phyloP scores from a whole-genome alignment of 2,113 vertebrate genomes.

The Lathamus discolor region DNA sequence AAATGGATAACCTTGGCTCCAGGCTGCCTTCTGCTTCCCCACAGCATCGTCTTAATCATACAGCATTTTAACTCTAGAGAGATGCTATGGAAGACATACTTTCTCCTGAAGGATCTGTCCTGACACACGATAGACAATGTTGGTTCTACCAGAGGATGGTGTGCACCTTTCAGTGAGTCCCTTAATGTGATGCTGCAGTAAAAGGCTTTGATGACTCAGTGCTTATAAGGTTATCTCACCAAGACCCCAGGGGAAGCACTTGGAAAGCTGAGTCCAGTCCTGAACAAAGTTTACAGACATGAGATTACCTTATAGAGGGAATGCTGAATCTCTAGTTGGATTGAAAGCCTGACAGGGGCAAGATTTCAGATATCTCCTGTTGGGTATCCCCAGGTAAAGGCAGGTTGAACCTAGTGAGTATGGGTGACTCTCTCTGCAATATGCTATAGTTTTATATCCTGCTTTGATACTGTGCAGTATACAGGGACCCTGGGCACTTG shows the following conservation, averaged over 20 bases:
- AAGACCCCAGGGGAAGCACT: neutral
- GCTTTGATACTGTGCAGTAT: neutral
- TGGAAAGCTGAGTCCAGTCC: neutral
- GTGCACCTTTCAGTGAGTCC: neutral
- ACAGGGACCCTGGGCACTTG: neutral
- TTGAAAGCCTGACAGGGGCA: neutral
- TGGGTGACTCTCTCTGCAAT: neutral
- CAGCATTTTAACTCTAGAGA: neutral
- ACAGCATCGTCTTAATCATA: neutral
- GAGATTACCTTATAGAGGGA: neutral
- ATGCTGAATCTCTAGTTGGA: neutral
- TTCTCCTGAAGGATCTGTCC: neutral
- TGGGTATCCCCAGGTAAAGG: neutral
- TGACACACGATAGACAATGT: neutral
- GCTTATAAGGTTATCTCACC: neutral
- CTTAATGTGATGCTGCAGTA: neutral
- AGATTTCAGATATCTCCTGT: neutral
- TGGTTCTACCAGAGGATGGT: neutral
- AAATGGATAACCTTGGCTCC: neutral
- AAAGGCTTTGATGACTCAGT: neutral
- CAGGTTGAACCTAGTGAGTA: neutral
- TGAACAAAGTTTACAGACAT: neutral
- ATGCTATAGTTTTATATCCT: neutral
- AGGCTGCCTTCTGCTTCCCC: neutral
- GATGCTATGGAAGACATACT: neutral